Base-by-base conservation (phyloP, 1,140 invertebrate genomes). In the Bombus balteatus region DNA sequence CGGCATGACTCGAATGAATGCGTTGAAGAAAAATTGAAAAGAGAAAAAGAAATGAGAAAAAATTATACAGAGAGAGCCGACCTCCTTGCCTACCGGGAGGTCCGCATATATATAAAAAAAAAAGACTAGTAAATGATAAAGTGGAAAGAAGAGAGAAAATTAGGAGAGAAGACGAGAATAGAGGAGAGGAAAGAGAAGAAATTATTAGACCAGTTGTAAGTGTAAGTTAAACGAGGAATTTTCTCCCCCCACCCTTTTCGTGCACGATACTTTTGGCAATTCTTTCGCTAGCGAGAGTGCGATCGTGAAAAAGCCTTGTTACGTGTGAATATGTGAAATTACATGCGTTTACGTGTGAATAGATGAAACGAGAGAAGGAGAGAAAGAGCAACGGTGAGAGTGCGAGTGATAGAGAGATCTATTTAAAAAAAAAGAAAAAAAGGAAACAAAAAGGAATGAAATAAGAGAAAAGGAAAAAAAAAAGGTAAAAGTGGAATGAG, bases 31-130 rank as follows among this genome's bases (percentile, higher is more conserved):
- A 91, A 86, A 89, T 81, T 80, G 84, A 87, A 84, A 85, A 88
- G 86, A 41, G 92, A 93, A 94, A 95, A 95, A 68, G 34, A 68
- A 34, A 87, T 78, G 91, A 88, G 89, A 91, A 92, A 93, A 94
- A 95, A 95, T 95, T 95, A 95, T 95, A 95, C 94, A 95, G 94
- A 95, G 94, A 94, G 90, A 90, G 94, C 94, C 93, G 93, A 93
- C 93, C 93, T 95, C 94, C 94, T 95, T 95, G 95, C 91, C 94
- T 95, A 95, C 95, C 95, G 94, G 95, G 94, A 93, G 94, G 93
- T 94, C 92, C 94, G 94, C 94, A 93, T 93, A 94, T 95, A 95
- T 91, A 88, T 95, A 95, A 94, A 95, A 94, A 34, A 92, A 94
- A 91, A 89, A 93, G 81, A 91, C 88, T 90, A 93, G 91, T 93